A percentile compares a stretch with the other conserved stretches of the same genome.
These are phyloP conservation scores for Trachelus stipa DNA, from an alignment of 2,888 invertebrate genomes.

Conservation along the genomic window DNA sequence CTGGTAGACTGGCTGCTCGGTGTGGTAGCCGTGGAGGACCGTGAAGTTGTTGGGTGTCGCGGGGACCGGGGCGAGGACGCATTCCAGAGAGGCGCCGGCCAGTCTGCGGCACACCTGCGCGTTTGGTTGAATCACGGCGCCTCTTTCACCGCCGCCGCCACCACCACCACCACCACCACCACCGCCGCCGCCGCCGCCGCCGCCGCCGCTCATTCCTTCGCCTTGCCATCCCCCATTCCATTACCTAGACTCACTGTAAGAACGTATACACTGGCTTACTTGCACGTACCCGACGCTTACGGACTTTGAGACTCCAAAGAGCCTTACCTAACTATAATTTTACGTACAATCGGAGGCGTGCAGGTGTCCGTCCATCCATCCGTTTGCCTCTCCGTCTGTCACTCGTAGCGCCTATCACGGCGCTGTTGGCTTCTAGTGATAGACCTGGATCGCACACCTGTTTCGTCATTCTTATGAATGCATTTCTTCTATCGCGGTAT, in stretches of 20 bases:
- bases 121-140: constrained; percentile 62
- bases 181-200: not conserved
- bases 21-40: not conserved
- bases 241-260: not conserved
- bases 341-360: constrained; percentile 57
- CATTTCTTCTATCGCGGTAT: not conserved
- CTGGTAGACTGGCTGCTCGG: not conserved
- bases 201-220: not conserved
- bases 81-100: constrained; percentile 65
- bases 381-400: constrained; percentile 26
- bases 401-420: constrained; percentile 24
- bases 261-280: not conserved
- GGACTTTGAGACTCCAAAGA: constrained; percentile 26
- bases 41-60: not conserved
- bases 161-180: constrained; percentile 20
- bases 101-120: constrained; percentile 66
- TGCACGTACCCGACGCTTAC: not conserved
- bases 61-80: constrained; percentile 39
- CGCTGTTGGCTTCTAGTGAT: constrained; percentile 38
- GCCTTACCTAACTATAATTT: constrained; percentile 36
- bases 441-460: constrained; percentile 51
- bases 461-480: constrained; percentile 29
- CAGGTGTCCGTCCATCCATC: constrained; percentile 58
- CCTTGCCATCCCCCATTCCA: not conserved
- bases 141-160: constrained; percentile 32